A percentile compares a stretch with the other conserved stretches of the same genome.
Evolutionary conservation across 2,113 vertebrate species (phyloP).

Genomic region (Edolisoma coerulescens): DNA sequence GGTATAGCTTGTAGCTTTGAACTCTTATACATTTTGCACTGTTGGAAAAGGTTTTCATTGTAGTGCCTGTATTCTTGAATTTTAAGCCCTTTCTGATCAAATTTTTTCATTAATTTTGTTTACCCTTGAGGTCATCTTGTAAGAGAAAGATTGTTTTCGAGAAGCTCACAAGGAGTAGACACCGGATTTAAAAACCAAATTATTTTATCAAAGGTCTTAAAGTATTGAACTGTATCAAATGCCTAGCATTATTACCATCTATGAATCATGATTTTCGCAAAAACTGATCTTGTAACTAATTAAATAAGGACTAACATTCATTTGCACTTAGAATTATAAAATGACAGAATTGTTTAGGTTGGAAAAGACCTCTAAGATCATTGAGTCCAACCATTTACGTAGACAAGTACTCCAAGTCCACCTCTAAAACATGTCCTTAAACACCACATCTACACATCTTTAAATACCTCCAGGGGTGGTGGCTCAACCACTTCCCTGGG

Average conservation of each 20-base stretch:
- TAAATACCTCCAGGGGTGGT: background rate
- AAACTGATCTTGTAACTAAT: background rate
- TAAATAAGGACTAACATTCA: background rate
- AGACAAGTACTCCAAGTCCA: background rate
- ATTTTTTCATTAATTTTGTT: background rate
- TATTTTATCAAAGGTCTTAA: background rate
- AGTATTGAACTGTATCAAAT: background rate
- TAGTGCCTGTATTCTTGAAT: background rate
- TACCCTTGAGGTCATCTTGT: background rate
- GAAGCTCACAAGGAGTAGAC: background rate
- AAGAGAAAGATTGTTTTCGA: background rate
- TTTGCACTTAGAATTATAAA: background rate
- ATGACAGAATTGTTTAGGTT: background rate
- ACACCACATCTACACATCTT: background rate
- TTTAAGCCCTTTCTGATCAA: background rate
- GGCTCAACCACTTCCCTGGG: background rate
- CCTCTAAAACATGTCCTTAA: background rate
- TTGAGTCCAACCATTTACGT: background rate
- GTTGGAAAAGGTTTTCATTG: background rate
- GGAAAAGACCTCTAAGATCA: background rate
- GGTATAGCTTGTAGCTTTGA: background rate
- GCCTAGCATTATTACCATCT: background rate
- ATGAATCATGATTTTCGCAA: background rate
- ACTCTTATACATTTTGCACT: background rate
- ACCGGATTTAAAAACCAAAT: background rate